Conservation (phyloP, 1,140 invertebrate genomes). For the Cephus cinctus region DNA sequence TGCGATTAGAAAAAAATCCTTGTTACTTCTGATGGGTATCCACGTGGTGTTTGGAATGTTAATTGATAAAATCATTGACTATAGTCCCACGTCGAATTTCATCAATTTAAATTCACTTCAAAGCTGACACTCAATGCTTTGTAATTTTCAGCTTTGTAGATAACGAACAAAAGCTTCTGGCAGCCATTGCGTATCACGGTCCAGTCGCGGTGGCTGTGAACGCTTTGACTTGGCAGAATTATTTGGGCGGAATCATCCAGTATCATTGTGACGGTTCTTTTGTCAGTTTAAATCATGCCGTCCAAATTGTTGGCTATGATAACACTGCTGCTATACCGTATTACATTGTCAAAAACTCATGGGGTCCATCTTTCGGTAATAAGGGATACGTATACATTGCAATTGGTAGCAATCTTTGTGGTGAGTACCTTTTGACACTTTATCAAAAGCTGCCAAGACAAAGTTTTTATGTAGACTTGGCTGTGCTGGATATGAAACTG, state of each 20-base stretch:
- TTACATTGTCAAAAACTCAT: conserved; percentile 86
- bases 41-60: too few relatives aligned
- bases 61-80: too few relatives aligned
- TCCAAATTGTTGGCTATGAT: conserved; percentile 85
- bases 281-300: conserved; percentile 77
- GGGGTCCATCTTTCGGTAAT: conserved; percentile 76
- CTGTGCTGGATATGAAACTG: too few relatives aligned
- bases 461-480: too few relatives aligned
- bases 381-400: conserved; percentile 78
- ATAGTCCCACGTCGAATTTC: too few relatives aligned
- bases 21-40: too few relatives aligned
- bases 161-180: conserved; percentile 67
- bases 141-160: conserved; percentile 61
- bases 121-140: too few relatives aligned
- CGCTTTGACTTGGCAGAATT: conserved; percentile 84
- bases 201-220: conserved; percentile 81
- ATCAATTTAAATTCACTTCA: too few relatives aligned
- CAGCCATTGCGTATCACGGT: conserved; percentile 66
- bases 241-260: conserved; percentile 82
- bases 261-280: conserved; percentile 70
- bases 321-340: conserved; percentile 69
- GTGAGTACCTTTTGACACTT: too few relatives aligned
- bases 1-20: too few relatives aligned
- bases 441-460: too few relatives aligned
- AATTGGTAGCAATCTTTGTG: conserved; percentile 78